A percentile compares a stretch with the other conserved stretches of the same genome.
Conservation (phyloP, 2,797 vertebrate species). For the Semaprochilodus insignis region DNA sequence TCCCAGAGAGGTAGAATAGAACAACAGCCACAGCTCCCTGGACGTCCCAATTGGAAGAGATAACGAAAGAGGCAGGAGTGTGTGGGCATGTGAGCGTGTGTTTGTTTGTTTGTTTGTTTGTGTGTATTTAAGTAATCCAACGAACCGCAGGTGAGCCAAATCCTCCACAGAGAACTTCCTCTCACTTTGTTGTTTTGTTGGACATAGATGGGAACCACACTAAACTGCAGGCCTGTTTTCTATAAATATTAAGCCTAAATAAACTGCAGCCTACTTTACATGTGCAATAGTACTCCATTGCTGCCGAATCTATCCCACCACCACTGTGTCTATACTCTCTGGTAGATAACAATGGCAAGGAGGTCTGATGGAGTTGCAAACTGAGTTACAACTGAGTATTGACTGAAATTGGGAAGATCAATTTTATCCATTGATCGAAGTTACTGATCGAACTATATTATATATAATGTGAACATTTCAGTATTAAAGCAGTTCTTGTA, state of each 20-base stretch:
- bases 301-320: not conserved
- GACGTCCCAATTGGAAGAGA: constrained; percentile 29
- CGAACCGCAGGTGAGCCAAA: constrained; percentile 27
- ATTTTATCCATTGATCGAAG: not conserved
- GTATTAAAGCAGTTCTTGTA: not conserved
- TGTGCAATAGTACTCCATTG: not conserved
- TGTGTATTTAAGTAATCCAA: constrained; percentile 18
- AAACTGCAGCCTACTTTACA: not conserved
- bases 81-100: constrained; percentile 22
- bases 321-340: not conserved
- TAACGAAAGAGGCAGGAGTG: constrained; percentile 15
- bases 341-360: not conserved
- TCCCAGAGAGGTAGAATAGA: constrained; percentile 30
- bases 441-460: too few relatives aligned
- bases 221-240: not conserved
- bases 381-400: not conserved
- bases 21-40: constrained; percentile 9
- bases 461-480: not conserved
- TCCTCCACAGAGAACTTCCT: not conserved
- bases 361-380: not conserved
- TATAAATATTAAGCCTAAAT: not conserved
- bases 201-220: constrained; percentile 18
- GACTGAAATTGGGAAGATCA: not conserved
- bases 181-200: constrained; percentile 11
- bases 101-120: not conserved